These are phyloP conservation scores for Thysanoteuthis rhombus DNA, from an alignment of 2,888 invertebrate genomes.

Conservation along the genomic window DNA sequence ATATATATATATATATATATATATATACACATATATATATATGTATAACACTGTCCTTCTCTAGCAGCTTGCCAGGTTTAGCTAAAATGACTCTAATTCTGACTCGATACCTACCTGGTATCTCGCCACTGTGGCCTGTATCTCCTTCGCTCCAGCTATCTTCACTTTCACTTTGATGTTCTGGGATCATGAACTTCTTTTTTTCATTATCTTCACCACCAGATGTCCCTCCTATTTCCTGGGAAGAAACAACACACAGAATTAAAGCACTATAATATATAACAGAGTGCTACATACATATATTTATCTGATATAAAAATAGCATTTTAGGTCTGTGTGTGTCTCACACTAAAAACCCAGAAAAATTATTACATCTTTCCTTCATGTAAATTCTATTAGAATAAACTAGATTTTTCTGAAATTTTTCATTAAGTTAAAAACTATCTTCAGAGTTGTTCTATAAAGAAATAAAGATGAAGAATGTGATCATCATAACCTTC, in stretches of 20 bases:
- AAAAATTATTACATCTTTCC: neutral
- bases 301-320: neutral
- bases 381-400: neutral
- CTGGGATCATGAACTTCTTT: conserved; percentile 12
- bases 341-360: neutral
- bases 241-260: conserved; percentile 12
- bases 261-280: neutral
- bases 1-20: neutral
- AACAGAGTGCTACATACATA: conserved; percentile 12
- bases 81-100: neutral
- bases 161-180: neutral
- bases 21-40: neutral
- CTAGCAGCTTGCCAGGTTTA: neutral
- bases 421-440: no score
- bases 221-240: conserved; percentile 12
- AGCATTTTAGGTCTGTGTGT: neutral
- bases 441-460: no score
- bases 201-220: conserved; percentile 12
- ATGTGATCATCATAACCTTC: no score
- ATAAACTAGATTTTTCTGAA: neutral
- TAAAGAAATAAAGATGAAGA: no score
- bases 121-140: neutral
- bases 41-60: neutral
- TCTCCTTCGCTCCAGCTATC: neutral
- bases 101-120: conserved; percentile 12